Evolutionary conservation across 2,113 vertebrate species (phyloP), one percentile per base, ranked within the genome.

Genomic region (Ascaphus truei): DNA sequence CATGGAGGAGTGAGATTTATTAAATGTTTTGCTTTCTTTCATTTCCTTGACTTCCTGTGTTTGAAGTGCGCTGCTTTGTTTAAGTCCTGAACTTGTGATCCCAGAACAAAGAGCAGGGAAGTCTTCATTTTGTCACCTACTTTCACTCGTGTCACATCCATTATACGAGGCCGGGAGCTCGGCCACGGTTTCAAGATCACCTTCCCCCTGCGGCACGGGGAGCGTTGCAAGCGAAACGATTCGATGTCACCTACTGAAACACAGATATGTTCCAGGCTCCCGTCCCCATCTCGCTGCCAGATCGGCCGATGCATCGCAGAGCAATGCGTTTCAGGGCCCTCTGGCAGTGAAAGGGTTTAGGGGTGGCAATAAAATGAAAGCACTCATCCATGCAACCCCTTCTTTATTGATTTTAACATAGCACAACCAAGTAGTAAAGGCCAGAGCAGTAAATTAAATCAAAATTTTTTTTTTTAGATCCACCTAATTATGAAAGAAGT

Each of bases 91-190:
- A 31, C 57, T 34, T 26, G 53, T 57, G 53, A 63, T 63, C 60
- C 15, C 45, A 63, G 43, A 57, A 50, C 43, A 63, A 63, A 63
- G 60, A 63, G 60, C 18, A 50, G 43, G 29, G 75, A 77, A 80
- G 34, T 13, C 1, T 0, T 60, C 1, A 10, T 48, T 55, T 68
- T 80, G 57, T 36, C 73, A 11, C 41, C 13, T 15, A 76, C 29
- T 63, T 36, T 63, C 43, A 34, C 43, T 50, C 34, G 27, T 50
- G 18, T 63, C 18, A 33, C 43, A 62, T 62, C 43, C 33, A 34
- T 34, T 27, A 47, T 62, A 15, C 36, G 30, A 57, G 18, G 30
- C 30, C 33, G 12, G 16, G 16, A 45, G 41, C 41, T 45, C 10
- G 30, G 33, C 53, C 34, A 34, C 9, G n/a, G 29, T 29, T 31